Conservation (phyloP, 1,140 invertebrate genomes). For the Trichogramma pretiosum region DNA sequence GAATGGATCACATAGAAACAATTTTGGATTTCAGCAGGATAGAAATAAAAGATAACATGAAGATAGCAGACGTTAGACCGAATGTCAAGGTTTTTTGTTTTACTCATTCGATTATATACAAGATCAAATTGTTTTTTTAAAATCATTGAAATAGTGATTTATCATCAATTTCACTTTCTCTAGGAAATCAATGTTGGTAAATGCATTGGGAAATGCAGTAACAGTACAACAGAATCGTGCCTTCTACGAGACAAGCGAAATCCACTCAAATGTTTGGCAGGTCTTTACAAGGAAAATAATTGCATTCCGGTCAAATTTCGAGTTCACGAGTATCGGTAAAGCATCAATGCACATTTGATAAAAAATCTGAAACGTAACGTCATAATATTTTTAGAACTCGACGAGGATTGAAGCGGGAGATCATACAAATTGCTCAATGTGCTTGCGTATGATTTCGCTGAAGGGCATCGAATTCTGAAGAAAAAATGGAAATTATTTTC, state of each 20-base stretch:
- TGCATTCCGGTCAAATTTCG: slow-evolving; percentile 42
- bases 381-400: slow-evolving; percentile 31
- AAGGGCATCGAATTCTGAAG: too few species aligned
- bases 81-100: slow-evolving; percentile 27
- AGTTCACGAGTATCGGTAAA: slow-evolving; percentile 42
- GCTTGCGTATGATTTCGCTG: slow-evolving; percentile 40
- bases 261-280: slow-evolving; percentile 38
- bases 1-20: slow-evolving; percentile 39
- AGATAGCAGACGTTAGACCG: slow-evolving; percentile 34
- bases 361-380: background rate
- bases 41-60: slow-evolving; percentile 31
- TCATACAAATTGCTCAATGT: slow-evolving; percentile 43
- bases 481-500: too few species aligned
- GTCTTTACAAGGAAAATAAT: slow-evolving; percentile 35
- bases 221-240: slow-evolving; percentile 38
- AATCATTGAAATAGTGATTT: background rate
- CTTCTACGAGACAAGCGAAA: slow-evolving; percentile 38
- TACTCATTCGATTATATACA: background rate
- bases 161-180: slow-evolving; percentile 2
- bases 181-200: slow-evolving; percentile 47
- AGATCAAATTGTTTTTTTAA: background rate
- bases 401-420: slow-evolving; percentile 36
- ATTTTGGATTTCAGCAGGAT: slow-evolving; percentile 39
- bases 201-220: slow-evolving; percentile 42
- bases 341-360: too few species aligned